Conservation (phyloP, 2,797 vertebrate species). For the Sebastes minor region DNA sequence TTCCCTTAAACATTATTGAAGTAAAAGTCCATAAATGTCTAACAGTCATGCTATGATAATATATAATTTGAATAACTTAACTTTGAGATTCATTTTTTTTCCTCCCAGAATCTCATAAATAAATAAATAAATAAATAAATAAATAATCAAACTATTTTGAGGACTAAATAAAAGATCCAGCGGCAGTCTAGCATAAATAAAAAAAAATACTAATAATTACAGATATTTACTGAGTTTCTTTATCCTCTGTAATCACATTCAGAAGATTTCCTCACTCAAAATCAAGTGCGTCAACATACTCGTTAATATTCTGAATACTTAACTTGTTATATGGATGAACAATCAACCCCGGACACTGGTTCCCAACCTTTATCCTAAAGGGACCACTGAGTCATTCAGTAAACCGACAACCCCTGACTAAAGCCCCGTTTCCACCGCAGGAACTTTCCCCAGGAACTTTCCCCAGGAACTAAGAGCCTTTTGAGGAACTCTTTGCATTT, state of each 20-base stretch:
- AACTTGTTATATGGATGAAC: not conserved
- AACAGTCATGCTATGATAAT: conserved; percentile 30
- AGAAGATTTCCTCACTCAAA: not conserved
- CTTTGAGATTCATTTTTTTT: not conserved
- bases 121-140: not conserved
- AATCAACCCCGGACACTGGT: not conserved
- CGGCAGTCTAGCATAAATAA: not conserved
- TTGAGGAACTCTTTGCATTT: too few relatives aligned
- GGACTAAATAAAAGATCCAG: not conserved
- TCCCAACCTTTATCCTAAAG: too few relatives aligned
- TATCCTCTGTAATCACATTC: not conserved
- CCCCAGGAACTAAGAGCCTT: too few relatives aligned
- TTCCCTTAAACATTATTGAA: not conserved
- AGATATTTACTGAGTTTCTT: not conserved
- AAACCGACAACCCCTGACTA: too few relatives aligned
- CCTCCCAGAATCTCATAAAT: not conserved
- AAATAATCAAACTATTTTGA: conserved; percentile 2
- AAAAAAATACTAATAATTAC: not conserved
- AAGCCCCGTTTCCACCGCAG: too few relatives aligned
- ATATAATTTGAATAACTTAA: not conserved
- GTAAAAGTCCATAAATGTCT: not conserved
- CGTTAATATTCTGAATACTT: not conserved
- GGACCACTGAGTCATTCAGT: too few relatives aligned
- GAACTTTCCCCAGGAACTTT: too few relatives aligned
- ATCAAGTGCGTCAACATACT: not conserved